Evolutionary conservation across 2,113 vertebrate species (phyloP).

Genomic region (Dipodomys spectabilis): DNA sequence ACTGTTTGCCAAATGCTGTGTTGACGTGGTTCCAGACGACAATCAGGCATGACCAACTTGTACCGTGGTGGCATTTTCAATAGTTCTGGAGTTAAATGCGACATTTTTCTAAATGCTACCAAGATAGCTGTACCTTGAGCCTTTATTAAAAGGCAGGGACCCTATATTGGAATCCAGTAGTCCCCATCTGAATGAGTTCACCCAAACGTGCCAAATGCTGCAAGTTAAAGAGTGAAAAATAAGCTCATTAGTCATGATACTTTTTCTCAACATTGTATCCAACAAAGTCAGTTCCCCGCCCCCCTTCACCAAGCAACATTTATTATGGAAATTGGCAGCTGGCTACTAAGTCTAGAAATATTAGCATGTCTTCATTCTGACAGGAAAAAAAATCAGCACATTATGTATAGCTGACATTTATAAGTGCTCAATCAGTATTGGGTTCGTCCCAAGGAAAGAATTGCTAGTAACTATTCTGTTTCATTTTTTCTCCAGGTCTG

Average conservation of each 20-base stretch:
- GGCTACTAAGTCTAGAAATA: neutral
- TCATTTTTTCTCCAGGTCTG: neutral
- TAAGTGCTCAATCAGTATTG: neutral
- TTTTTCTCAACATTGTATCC: neutral
- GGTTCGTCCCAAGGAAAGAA: neutral
- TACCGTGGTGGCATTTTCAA: neutral
- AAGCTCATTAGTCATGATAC: neutral
- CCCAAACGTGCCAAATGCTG: neutral
- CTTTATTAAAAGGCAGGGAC: neutral
- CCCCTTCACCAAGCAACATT: neutral
- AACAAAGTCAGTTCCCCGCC: neutral
- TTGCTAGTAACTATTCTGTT: neutral
- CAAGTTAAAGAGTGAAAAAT: conserved; percentile 12
- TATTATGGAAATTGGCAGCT: conserved; percentile 45
- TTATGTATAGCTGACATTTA: neutral
- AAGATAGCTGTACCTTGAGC: neutral
- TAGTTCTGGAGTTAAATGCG: neutral
- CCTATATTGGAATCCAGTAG: neutral
- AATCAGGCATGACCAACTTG: neutral
- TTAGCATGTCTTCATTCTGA: conserved; percentile 14
- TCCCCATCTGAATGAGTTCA: neutral
- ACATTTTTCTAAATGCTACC: neutral
- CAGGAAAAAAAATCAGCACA: neutral
- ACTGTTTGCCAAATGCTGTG: neutral
- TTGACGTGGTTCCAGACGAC: neutral